phyloP scores from a whole-genome alignment of 2,888 invertebrate genomes.

The Cinara cedri region DNA sequence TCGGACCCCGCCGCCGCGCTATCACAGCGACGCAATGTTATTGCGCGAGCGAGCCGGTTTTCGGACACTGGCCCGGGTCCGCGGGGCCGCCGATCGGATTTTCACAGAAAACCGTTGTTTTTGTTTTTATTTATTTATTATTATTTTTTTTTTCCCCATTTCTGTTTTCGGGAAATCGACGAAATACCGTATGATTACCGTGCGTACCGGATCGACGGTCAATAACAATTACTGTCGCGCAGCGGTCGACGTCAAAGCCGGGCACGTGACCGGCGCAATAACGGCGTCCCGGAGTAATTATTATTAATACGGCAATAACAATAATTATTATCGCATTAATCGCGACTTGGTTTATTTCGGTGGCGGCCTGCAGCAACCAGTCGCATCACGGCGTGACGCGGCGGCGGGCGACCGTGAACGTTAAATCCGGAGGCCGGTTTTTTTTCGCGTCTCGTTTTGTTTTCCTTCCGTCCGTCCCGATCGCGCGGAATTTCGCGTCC shows the following conservation, averaged over 20 bases:
- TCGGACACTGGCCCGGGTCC: too few species aligned
- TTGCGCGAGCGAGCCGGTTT: too few species aligned
- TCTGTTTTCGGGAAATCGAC: conserved; percentile 21
- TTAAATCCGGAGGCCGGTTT: conserved; percentile 17
- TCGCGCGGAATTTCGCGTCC: too few species aligned
- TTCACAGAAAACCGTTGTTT: too few species aligned
- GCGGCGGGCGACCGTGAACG: conserved; percentile 32
- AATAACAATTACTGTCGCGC: neutral
- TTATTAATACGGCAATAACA: too few species aligned
- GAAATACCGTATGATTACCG: neutral
- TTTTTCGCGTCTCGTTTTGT: conserved; percentile 7
- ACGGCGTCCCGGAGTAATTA: conserved; percentile 33
- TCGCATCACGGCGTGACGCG: conserved; percentile 4
- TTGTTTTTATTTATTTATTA: too few species aligned
- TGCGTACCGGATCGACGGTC: conserved; percentile 16
- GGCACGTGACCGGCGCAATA: conserved; percentile 34
- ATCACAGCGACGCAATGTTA: too few species aligned
- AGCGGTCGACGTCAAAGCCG: conserved; percentile 23
- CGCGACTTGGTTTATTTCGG: neutral
- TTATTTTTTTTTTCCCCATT: neutral
- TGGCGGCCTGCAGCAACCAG: neutral
- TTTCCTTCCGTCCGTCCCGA: too few species aligned
- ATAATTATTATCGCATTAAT: conserved; percentile 8
- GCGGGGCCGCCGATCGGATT: too few species aligned
- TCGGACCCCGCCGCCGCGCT: conserved; percentile 28